Evolutionary conservation across 1,140 invertebrate genomes (phyloP), one percentile per base, ranked within the genome.

Genomic region (Paraescarpia echinospica): DNA sequence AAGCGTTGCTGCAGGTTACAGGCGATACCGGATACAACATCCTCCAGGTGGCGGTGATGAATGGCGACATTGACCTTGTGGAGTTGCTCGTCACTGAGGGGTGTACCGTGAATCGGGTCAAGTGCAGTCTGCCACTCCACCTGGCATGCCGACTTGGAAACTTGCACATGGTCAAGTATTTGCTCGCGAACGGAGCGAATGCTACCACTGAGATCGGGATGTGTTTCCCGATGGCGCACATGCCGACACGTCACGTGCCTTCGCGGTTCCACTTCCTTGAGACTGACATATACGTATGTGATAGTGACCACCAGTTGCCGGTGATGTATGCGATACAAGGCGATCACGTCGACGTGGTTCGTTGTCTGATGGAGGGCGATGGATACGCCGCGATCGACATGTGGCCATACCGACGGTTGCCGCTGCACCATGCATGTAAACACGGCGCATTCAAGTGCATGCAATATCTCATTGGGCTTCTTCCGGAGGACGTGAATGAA

Each of bases 111-210:
- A 35, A 94, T 48, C 33, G 93, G 35, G 93, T 94, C 35, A 35
- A 92, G 31, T 95, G 95, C 92, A 95, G 94, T 90, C 93, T 94
- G 33, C 94, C 95, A 5, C 93, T 95, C 27, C 95, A 95, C 93
- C 91, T 96, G 33, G 95, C 95, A 18, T 94, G 94, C 18, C 93
- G 93, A 91, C 91, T 94, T 0, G 95, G 95, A 18, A 90, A 95
- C 91, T 48, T 89, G 4, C 77, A 93, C 18, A 93, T 96, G n/a
- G 93, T 95, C 1, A 35, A 95, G 92, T 35, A 93, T 35, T 91
- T 96, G 89, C 91, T 95, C 33, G 90, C 93, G 8, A 91, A 93
- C 92, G 94, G 95, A n/a, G 93, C 93, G 9, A 93, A 93, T 5
- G 91, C 94, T 8, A 92, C 93, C 51, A 92, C 92, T 48, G 90